Percentiles rank a stretch among this genome's conserved stretches.
These are phyloP conservation scores for Pogonomyrmex californicus DNA, from an alignment of 1,140 invertebrate species.

Conservation along the genomic window DNA sequence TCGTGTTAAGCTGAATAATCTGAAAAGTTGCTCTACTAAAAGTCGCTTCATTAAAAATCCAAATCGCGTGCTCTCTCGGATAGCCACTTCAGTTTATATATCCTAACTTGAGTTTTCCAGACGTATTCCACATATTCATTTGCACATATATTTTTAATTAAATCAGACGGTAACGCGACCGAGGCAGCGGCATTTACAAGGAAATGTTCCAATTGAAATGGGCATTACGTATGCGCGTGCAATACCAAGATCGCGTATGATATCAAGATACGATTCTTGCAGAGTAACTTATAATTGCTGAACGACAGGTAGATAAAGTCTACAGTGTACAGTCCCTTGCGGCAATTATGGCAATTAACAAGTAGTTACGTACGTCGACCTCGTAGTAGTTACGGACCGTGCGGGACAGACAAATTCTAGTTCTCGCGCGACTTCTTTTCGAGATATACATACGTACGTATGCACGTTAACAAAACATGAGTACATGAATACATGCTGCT, in stretches of 20 bases:
- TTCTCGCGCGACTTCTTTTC: background rate
- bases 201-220: background rate
- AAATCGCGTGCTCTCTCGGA: background rate
- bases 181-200: background rate
- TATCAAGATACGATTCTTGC: background rate
- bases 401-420: background rate
- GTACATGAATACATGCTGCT: background rate
- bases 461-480: background rate
- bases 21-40: background rate
- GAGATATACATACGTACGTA: background rate
- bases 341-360: background rate
- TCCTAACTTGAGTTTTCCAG: background rate
- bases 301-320: conserved; percentile 24
- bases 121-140: background rate
- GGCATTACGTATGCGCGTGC: background rate
- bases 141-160: background rate
- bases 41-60: background rate
- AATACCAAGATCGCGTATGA: background rate
- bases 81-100: background rate
- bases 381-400: background rate
- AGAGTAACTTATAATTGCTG: conserved; percentile 17
- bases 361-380: conserved; percentile 26
- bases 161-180: background rate
- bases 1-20: background rate
- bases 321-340: background rate